Base-by-base conservation (phyloP, 1,140 invertebrate species). In the Trachymyrmex cornetzi region DNA sequence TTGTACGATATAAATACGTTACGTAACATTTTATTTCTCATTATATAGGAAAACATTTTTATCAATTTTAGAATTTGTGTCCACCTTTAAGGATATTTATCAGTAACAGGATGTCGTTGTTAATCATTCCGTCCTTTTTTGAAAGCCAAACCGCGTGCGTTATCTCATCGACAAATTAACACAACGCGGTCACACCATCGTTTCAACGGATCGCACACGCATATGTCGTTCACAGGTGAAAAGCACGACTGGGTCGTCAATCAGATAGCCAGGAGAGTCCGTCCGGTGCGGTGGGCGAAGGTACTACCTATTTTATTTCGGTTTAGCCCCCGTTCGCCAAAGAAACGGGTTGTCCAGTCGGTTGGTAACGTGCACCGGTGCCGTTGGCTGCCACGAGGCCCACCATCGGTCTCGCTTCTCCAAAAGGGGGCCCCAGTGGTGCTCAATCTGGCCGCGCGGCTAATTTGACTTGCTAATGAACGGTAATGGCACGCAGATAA, bases 391-490 rank as follows among this genome's bases (percentile, higher is more conserved):
- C 64, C 66, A 79, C 53, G 61, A 59, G 85, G 27, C 30, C 48
- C 24, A 64, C 14, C 59, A 61, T 11, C 55, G 66, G 61, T 67
- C 14, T 69, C 53, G 66, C 67, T 69, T 16, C 50, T 72, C 57
- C 77, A 5, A 48, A 79, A 61, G n/a, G 80, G 75, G 79, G 22
- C 48, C 48, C 11, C 91, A 93, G 93, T 88, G 93, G 92, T 91
- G 88, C 92, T 93, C 93, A 93, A 93, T 90, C 87, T 82, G 88
- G 71, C 81, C 24, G 24, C 34, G 38, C 57, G 75, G 48, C 66
- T 48, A 77, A 93, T 93, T 93, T 93, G 91, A 93, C 92, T 93
- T 93, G 93, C 93, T 91, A 93, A 93, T 93, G 75, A 91, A 87
- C 86, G 86, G 30, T 88, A 89, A 90, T 88, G 63, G 85, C 59